Percentiles rank a stretch among this genome's conserved stretches.
These are phyloP conservation scores for Neolamprologus longior DNA, from an alignment of 2,113 vertebrate species.

Conservation along the genomic window DNA sequence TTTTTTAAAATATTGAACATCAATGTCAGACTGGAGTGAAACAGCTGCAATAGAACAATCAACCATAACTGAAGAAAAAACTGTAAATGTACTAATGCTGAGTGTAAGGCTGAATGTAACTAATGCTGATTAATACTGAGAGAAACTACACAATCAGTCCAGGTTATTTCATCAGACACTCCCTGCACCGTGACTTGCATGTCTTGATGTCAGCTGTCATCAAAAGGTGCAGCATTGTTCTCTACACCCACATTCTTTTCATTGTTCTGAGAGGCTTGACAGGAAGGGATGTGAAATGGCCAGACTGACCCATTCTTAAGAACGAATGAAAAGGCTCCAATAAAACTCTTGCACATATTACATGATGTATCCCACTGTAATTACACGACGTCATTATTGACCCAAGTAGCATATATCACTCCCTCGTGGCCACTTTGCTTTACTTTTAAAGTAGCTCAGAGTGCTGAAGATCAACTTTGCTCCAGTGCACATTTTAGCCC, in stretches of 20 bases:
- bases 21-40: not conserved
- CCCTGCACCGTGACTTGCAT: not conserved
- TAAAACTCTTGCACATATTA: not conserved
- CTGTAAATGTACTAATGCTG: not conserved
- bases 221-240: not conserved
- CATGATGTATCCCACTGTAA: not conserved
- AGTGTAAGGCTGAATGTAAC: not conserved
- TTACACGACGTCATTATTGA: not conserved
- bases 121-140: not conserved
- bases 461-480: not conserved
- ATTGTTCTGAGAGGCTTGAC: not conserved
- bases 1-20: not conserved
- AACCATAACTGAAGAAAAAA: not conserved
- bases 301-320: not conserved
- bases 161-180: no score
- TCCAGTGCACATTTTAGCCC: not conserved
- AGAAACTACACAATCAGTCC: not conserved
- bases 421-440: not conserved
- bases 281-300: not conserved
- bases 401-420: not conserved
- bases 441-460: not conserved
- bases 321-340: not conserved
- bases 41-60: not conserved
- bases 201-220: not conserved
- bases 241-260: slow-evolving; percentile 42